Base-by-base conservation (phyloP, 2,888 invertebrate genomes). In the Alcis repandata region DNA sequence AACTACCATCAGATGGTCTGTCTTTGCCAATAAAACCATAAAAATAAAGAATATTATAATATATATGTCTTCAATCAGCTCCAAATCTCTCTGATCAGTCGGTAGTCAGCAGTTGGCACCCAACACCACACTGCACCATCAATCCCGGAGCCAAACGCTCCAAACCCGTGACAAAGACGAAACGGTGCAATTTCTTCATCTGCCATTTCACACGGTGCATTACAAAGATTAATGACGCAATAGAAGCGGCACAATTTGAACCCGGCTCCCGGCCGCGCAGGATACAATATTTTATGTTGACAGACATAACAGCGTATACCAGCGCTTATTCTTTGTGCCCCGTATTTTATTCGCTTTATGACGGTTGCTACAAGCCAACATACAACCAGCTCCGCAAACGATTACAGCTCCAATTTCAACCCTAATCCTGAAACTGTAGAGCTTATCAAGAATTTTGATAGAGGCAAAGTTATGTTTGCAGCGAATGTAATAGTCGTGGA, bases 311-410 rank as follows among this genome's bases (percentile, higher is more conserved):
- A 92, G 87, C 90, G 89, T 92, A 92, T 90, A 90, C 91, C 89
- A 92, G 84, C 92, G 89, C 90, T 93, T 92, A 92, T 92, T 92
- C 92, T 92, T 93, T 91, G 92, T 91, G 91, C 88, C 89, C 88
- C 92, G 91, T 93, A 92, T 92, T 92, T 93, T 93, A 92, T 92
- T 91, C 91, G 91, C 90, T 93, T 92, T 92, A 92, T 92, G 92
- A 93, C 91, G 90, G 88, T 84, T 86, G 79, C 79, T 77, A 64
- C 71, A 67, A 69, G 36, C 58, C 74, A 81, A 86, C 80, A 84
- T 66, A 72, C 69, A 79, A 71, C 70, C 70, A 65, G 56, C 43
- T 59, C 43, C 58, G 69, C 73, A 68, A 40, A 51, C 59, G 46
- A 54, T 59, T 11, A 15, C 59, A 67, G 9, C 17, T 27, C 70